Evolutionary conservation across 1,140 invertebrate species (phyloP).

Genomic region (Drosophila neocordata): DNA sequence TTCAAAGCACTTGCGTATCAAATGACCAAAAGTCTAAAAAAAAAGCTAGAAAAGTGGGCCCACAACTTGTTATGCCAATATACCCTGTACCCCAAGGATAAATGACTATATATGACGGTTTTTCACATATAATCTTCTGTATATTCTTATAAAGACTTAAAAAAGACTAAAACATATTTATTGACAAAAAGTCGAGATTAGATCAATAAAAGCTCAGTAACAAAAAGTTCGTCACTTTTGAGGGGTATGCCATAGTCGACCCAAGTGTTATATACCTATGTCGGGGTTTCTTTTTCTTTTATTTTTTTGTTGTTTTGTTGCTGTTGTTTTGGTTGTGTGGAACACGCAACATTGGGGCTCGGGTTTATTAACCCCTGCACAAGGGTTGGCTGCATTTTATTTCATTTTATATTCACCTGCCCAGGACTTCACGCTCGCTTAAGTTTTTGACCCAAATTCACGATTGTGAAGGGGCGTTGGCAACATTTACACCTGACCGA

Average conservation of each 20-base stretch:
- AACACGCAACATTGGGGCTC: constrained; percentile 72
- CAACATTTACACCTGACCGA: constrained; percentile 61
- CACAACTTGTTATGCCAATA: not conserved
- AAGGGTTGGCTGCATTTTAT: constrained; percentile 32
- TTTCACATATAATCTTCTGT: too few species aligned
- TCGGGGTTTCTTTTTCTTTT: too few species aligned
- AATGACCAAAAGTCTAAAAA: constrained; percentile 58
- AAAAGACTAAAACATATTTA: too few species aligned
- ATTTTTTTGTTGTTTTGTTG: not conserved
- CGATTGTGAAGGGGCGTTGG: constrained; percentile 50
- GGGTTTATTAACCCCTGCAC: constrained; percentile 70
- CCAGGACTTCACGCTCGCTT: constrained; percentile 55
- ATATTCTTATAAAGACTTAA: too few species aligned
- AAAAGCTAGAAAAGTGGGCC: constrained; percentile 6
- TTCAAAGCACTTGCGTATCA: constrained; percentile 70
- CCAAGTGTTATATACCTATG: too few species aligned
- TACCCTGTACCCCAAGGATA: not conserved
- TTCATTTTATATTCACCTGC: constrained; percentile 32
- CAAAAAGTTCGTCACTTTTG: not conserved
- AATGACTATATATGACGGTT: too few species aligned
- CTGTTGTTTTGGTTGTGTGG: constrained; percentile 50
- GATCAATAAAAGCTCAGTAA: too few species aligned
- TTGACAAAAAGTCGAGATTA: too few species aligned
- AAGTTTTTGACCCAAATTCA: constrained; percentile 66
- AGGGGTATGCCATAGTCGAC: not conserved